Conservation (phyloP, 2,888 invertebrate species). For the Orchestes rusci region DNA sequence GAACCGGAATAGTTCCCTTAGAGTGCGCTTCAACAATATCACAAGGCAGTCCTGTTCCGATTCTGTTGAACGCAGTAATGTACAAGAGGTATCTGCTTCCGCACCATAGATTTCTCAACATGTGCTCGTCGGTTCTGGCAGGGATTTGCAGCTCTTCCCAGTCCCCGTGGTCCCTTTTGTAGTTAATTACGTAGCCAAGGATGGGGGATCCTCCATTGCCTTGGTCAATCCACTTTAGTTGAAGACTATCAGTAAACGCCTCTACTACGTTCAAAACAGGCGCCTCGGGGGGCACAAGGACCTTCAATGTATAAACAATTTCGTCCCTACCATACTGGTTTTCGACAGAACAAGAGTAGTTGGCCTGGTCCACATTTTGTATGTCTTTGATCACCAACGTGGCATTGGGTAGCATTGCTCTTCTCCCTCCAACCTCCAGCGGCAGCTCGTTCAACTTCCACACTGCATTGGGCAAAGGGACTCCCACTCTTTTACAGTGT, state of each 20-base stretch:
- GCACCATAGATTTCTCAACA: conserved; percentile 77
- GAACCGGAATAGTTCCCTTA: conserved; percentile 72
- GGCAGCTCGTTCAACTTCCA: conserved; percentile 74
- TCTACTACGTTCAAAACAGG: conserved; percentile 75
- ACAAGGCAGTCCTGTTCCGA: conserved; percentile 82
- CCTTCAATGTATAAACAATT: conserved; percentile 68
- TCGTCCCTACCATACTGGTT: conserved; percentile 79
- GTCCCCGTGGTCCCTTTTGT: conserved; percentile 82
- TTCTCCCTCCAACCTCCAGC: conserved; percentile 62
- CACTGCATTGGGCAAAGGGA: conserved; percentile 66
- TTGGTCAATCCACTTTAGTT: conserved; percentile 59
- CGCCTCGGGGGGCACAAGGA: conserved; percentile 78
- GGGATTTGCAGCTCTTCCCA: conserved; percentile 88
- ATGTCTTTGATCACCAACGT: conserved; percentile 61
- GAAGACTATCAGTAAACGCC: conserved; percentile 75
- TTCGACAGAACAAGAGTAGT: conserved; percentile 83
- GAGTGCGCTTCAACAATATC: conserved; percentile 81
- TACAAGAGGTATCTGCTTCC: conserved; percentile 80
- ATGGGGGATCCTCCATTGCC: conserved; percentile 77
- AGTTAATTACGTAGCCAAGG: conserved; percentile 81
- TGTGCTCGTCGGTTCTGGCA: conserved; percentile 70
- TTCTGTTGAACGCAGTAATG: conserved; percentile 84
- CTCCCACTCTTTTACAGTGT: conserved; percentile 77
- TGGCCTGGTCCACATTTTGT: conserved; percentile 77
- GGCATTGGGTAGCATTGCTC: conserved; percentile 62